phyloP scores from a whole-genome alignment of 2,797 vertebrate species.

The Spheniscus humboldti region DNA sequence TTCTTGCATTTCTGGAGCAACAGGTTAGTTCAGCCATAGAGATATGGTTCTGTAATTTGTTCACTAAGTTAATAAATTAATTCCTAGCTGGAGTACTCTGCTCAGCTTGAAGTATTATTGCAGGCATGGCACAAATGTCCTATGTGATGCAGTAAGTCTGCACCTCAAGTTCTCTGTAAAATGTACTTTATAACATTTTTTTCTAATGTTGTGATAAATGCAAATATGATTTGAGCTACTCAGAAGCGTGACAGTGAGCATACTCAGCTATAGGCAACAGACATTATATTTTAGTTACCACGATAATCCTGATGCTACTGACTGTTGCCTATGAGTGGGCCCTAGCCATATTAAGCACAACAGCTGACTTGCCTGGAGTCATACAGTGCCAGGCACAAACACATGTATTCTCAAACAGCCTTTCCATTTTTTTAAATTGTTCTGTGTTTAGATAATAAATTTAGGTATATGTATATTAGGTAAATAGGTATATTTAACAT shows the following conservation, averaged over 20 bases:
- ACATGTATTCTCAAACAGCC: background rate
- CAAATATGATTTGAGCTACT: background rate
- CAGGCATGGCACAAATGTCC: background rate
- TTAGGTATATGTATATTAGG: background rate
- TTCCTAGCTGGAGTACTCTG: background rate
- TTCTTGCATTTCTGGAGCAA: background rate
- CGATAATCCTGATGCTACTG: background rate
- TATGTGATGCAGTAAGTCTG: background rate
- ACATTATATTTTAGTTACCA: background rate
- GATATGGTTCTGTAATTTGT: rapidly evolving
- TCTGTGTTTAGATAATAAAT: background rate
- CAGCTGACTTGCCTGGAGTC: background rate
- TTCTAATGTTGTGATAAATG: background rate
- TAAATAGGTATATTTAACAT: background rate
- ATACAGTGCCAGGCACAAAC: background rate
- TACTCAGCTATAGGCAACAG: background rate
- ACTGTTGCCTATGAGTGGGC: background rate
- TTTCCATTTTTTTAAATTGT: background rate
- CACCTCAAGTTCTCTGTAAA: background rate
- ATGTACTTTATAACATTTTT: background rate
- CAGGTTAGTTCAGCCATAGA: background rate
- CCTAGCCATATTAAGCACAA: background rate
- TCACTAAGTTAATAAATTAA: background rate
- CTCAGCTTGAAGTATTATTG: background rate
- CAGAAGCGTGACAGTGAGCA: background rate